phyloP scores from a whole-genome alignment of 2,888 invertebrate species.

The Theretra japonica region DNA sequence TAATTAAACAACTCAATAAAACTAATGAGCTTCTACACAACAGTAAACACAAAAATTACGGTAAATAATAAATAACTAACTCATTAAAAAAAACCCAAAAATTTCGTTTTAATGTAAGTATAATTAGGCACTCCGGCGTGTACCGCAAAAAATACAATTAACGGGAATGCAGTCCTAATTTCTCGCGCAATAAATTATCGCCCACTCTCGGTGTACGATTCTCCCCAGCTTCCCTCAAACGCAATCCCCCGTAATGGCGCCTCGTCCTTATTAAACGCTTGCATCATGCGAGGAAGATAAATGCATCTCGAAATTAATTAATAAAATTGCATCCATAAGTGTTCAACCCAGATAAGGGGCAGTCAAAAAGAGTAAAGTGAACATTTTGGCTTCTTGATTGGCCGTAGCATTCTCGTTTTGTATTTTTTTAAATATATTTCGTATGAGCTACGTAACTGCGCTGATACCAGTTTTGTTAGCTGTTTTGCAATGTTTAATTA shows the following conservation, averaged over 20 bases:
- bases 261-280: constrained; percentile 71
- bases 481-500: constrained; percentile 31
- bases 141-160: constrained; percentile 26
- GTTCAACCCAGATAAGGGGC: constrained; percentile 48
- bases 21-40: background rate
- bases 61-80: constrained; percentile 34
- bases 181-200: constrained; percentile 51
- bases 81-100: constrained; percentile 30
- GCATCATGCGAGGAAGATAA: constrained; percentile 76
- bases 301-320: constrained; percentile 80
- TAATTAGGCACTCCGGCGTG: constrained; percentile 8
- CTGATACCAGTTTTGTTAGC: constrained; percentile 16
- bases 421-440: constrained; percentile 29
- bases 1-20: background rate
- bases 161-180: constrained; percentile 32
- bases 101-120: constrained; percentile 15
- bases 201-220: constrained; percentile 51
- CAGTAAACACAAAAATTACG: background rate
- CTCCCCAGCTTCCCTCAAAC: constrained; percentile 61
- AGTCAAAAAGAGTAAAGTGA: constrained; percentile 52
- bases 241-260: constrained; percentile 65
- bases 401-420: constrained; percentile 42
- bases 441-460: constrained; percentile 19
- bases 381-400: constrained; percentile 57
- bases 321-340: constrained; percentile 75